A percentile compares a stretch with the other conserved stretches of the same genome.
phyloP scores from a whole-genome alignment of 2,797 vertebrate genomes.

The Anableps anableps region DNA sequence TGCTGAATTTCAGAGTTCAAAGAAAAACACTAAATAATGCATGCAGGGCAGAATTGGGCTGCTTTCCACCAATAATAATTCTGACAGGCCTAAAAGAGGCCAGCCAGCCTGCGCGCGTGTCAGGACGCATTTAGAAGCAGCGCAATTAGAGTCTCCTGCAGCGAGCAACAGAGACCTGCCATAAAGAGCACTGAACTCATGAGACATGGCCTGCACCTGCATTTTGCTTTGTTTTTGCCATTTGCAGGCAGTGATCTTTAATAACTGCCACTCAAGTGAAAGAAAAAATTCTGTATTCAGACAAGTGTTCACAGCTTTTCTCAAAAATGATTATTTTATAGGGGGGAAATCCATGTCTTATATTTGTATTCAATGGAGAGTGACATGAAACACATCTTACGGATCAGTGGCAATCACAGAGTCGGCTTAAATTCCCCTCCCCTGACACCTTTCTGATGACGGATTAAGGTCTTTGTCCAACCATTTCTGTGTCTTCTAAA shows the following conservation, averaged over 20 bases:
- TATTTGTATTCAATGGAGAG: background rate
- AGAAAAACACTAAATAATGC: constrained; percentile 85
- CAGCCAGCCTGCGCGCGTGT: constrained; percentile 66
- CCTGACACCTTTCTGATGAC: constrained; percentile 1
- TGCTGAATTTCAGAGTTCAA: constrained; percentile 82
- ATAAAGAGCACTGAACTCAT: constrained; percentile 71
- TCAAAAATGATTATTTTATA: background rate
- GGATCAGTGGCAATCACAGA: constrained; percentile 11
- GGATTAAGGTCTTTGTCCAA: constrained; percentile 10
- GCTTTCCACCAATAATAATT: constrained; percentile 82
- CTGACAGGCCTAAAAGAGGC: constrained; percentile 78
- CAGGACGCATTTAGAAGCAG: constrained; percentile 75
- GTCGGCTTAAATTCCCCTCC: constrained; percentile 8
- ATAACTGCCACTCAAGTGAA: constrained; percentile 28
- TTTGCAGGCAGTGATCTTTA: constrained; percentile 33
- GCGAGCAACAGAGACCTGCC: constrained; percentile 70
- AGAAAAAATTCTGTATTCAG: background rate
- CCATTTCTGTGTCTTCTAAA: constrained; percentile 1
- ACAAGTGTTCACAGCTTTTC: background rate
- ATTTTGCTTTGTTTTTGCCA: constrained; percentile 57
- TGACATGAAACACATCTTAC: constrained; percentile 19
- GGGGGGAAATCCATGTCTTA: background rate
- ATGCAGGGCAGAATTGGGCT: constrained; percentile 82
- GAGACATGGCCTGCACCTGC: constrained; percentile 63
- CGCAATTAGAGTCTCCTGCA: constrained; percentile 75